Evolutionary conservation across 64 coral and sea anemone genomes (phyloP).

Genomic region (Acropora yongei): DNA sequence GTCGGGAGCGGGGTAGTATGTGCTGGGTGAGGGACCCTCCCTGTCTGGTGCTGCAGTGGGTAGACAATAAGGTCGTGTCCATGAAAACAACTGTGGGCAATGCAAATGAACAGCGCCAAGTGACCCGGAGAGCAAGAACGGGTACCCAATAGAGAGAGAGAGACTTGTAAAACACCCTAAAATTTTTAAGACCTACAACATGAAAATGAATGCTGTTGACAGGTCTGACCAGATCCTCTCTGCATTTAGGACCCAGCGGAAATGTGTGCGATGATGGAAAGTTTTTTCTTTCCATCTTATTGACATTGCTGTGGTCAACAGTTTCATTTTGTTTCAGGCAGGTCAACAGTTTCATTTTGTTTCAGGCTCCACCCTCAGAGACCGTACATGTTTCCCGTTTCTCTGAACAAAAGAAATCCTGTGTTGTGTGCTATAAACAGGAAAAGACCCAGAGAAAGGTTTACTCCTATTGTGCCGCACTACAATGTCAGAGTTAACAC

Average conservation of each 20-base stretch:
- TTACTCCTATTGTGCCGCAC: slow-evolving; percentile 65
- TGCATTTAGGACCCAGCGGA: background rate
- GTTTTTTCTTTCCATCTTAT: background rate
- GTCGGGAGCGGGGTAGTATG: too few relatives aligned
- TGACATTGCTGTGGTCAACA: background rate
- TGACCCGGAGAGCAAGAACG: slow-evolving; percentile 8
- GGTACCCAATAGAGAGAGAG: background rate
- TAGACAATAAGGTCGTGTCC: slow-evolving; percentile 26
- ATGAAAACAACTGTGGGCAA: slow-evolving; percentile 39
- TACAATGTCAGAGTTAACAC: slow-evolving; percentile 69
- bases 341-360: too few relatives aligned
- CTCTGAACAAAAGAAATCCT: too few relatives aligned
- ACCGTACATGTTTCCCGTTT: slow-evolving; percentile 66
- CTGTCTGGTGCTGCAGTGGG: slow-evolving; percentile 46
- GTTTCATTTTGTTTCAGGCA: slow-evolving; percentile 38
- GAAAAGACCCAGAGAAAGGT: slow-evolving; percentile 66
- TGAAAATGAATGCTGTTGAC: slow-evolving; percentile 43
- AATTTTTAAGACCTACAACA: slow-evolving; percentile 16
- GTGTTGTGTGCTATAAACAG: slow-evolving; percentile 80
- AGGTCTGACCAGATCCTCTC: slow-evolving; percentile 45
- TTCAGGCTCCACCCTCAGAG: slow-evolving; percentile 23
- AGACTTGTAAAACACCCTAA: slow-evolving; percentile 2
- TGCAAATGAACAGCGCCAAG: slow-evolving; percentile 51
- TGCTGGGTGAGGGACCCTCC: slow-evolving; percentile 49
- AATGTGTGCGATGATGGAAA: slow-evolving; percentile 44